Evolutionary conservation across 1,140 invertebrate genomes (phyloP).

Genomic region (Daktulosphaira vitifoliae): DNA sequence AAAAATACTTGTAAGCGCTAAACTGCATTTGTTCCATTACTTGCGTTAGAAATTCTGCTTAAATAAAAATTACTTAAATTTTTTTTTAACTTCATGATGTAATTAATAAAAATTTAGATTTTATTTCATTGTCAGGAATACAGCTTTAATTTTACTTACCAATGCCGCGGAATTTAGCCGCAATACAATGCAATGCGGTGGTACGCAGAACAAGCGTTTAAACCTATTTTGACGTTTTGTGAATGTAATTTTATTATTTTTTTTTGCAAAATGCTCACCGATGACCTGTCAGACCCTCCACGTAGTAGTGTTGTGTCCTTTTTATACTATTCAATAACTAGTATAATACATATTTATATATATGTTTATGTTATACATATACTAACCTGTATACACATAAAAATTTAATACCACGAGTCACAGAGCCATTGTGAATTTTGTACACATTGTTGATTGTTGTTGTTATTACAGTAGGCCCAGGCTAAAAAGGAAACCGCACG

Average conservation of each 20-base stretch:
- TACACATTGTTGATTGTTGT: conserved; percentile 21
- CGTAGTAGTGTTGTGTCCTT: conserved; percentile 12
- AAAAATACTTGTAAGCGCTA: too few relatives aligned
- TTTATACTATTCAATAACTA: conserved; percentile 11
- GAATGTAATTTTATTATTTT: neutral
- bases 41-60: too few relatives aligned
- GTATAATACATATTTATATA: neutral
- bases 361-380: neutral
- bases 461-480: conserved; percentile 21
- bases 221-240: conserved; percentile 10
- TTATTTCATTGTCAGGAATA: too few relatives aligned
- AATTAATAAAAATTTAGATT: too few relatives aligned
- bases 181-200: conserved; percentile 4
- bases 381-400: neutral
- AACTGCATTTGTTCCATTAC: too few relatives aligned
- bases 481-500: conserved; percentile 5
- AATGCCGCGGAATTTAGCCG: neutral
- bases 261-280: conserved; percentile 12
- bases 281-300: conserved; percentile 29
- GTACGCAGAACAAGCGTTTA: conserved; percentile 12
- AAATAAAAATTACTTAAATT: too few relatives aligned
- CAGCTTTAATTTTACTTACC: too few relatives aligned
- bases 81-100: too few relatives aligned
- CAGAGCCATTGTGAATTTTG: conserved; percentile 8
- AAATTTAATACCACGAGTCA: conserved; percentile 25